These are phyloP conservation scores for Anarhynchus alexandrinus DNA, from an alignment of 2,113 vertebrate species.

Conservation along the genomic window DNA sequence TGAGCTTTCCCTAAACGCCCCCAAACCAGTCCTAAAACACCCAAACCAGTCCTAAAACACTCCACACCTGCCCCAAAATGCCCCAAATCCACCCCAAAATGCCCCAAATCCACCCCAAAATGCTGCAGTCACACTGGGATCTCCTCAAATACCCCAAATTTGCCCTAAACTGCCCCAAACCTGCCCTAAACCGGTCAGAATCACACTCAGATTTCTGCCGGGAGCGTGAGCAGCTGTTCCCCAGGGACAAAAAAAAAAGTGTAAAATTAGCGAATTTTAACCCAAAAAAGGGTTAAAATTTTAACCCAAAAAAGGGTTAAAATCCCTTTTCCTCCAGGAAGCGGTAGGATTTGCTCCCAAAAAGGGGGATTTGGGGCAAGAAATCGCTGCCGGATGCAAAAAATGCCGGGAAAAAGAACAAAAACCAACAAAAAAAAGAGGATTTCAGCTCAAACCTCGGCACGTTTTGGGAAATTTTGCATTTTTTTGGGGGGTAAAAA, in stretches of 20 bases:
- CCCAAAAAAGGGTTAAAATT: not conserved
- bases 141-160: not conserved
- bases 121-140: not conserved
- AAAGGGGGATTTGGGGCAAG: not conserved
- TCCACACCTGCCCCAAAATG: not conserved
- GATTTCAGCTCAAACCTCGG: not conserved
- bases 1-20: too few relatives aligned
- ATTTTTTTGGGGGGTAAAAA: not conserved
- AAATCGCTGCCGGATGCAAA: fast-evolving
- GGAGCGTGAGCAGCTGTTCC: not conserved
- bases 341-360: not conserved
- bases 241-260: fast-evolving
- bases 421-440: not conserved
- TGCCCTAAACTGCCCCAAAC: not conserved
- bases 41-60: not conserved
- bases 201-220: too few relatives aligned
- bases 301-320: not conserved
- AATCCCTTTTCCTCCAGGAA: not conserved
- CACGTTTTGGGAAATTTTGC: not conserved
- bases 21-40: not conserved
- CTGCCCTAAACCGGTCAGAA: not conserved
- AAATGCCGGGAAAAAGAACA: too few relatives aligned
- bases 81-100: not conserved
- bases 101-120: not conserved
- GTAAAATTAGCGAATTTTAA: fast-evolving